Conservation (phyloP, 2,797 vertebrate species). For the Pseudomugil tenellus region DNA sequence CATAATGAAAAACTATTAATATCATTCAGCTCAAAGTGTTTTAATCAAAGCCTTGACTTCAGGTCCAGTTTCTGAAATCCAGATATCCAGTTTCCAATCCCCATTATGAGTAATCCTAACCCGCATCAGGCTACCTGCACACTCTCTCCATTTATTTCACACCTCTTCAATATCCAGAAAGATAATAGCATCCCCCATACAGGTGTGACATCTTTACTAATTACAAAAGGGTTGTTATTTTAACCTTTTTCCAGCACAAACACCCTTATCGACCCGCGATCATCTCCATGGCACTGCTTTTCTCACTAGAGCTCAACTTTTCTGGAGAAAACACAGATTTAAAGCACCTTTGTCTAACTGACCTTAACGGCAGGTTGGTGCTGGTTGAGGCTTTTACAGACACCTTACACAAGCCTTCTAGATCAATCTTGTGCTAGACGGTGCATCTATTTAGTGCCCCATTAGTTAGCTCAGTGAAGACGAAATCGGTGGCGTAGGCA, state of each 20-base stretch:
- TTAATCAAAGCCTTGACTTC: not conserved
- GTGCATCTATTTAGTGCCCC: constrained; percentile 73
- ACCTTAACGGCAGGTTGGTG: constrained; percentile 39
- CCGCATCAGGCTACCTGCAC: not conserved
- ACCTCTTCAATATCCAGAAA: constrained; percentile 2
- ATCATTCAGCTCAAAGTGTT: no score
- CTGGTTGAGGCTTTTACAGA: constrained; percentile 38
- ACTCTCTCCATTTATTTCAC: constrained; percentile 7
- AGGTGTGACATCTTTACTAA: constrained; percentile 27
- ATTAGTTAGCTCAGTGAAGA: constrained; percentile 68
- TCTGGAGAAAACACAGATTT: constrained; percentile 13
- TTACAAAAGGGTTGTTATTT: constrained; percentile 19
- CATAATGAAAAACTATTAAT: not conserved
- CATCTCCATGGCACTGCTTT: constrained; percentile 11
- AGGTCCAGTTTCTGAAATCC: no score
- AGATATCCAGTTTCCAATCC: constrained; percentile 11
- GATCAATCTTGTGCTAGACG: constrained; percentile 49
- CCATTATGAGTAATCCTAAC: constrained; percentile 46
- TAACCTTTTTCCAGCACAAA: constrained; percentile 18
- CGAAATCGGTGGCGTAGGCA: constrained; percentile 71
- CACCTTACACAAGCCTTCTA: constrained; percentile 42
- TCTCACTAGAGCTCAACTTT: constrained; percentile 19
- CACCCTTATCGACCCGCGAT: constrained; percentile 33
- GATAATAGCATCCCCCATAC: constrained; percentile 14
- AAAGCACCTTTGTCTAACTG: constrained; percentile 10